Evolutionary conservation across 2,888 invertebrate genomes (phyloP), one percentile per base, ranked within the genome.

Genomic region (Petrophora chlorosata): DNA sequence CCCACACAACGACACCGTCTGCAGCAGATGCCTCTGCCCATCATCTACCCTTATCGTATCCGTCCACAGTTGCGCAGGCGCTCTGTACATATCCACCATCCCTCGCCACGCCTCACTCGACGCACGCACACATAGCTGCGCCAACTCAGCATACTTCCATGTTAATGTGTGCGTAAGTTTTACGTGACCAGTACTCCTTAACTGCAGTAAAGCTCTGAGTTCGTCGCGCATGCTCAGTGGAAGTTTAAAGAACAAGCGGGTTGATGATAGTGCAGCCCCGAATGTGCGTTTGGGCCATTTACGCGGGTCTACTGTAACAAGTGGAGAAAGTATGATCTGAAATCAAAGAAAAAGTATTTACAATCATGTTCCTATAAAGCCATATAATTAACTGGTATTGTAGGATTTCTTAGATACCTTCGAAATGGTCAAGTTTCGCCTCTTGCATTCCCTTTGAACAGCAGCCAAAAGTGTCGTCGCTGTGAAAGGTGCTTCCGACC

Each of bases 1-100:
- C 1, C 95, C 95, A 67, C 94, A 94, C 14, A 94, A 83, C 0
- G 94, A 93, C 8, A 93, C 91, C 0, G 92, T 93, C 68, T 94
- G 94, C 45, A 93, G 65, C 28, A 91, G 75, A 68, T 92, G 91
- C 13, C 90, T 85, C 32, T 85, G 85, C 1, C 92, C 91, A 29
- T 91, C 90, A 50, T 92, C 87, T 12, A 90, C 88, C 13, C 92
- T 78, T 0, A 94, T 85, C 0, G 94, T 82, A 65, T 94, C 94
- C 0, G 76, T 73, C 89, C 89, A 89, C n/a, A 90, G 63, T 29
- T 79, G 78, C 1, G 79, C 76, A 0, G 90, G 89, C 0, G 88
- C 88, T 32, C 77, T 72, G 41, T 89, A 89, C 2, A 76, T 66
- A 29, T 87, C 83, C 0, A 79, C 51, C 3, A 76, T 35, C 0